Evolutionary conservation across 2,888 invertebrate genomes (phyloP).

Genomic region (Octonoba sinensis): DNA sequence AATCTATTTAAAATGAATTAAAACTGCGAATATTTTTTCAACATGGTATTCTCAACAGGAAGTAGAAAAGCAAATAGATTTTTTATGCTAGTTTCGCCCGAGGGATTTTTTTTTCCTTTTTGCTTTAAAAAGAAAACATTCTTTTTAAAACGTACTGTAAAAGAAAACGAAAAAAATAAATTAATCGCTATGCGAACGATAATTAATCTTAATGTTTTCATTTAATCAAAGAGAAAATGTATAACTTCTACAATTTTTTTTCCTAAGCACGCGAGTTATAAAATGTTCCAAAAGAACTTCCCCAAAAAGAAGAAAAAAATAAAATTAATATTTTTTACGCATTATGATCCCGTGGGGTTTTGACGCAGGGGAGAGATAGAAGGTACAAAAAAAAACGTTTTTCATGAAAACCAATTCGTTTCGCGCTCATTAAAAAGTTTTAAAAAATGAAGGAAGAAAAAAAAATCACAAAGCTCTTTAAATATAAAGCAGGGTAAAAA

Average conservation of each 20-base stretch:
- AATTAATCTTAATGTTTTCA: conserved; percentile 62
- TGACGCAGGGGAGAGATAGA: not conserved
- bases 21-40: conserved; percentile 18
- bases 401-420: conserved; percentile 37
- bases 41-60: not conserved
- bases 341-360: conserved; percentile 5
- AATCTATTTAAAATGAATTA: conserved; percentile 60
- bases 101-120: conserved; percentile 30
- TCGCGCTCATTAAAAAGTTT: conserved; percentile 53
- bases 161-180: conserved; percentile 26
- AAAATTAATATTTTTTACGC: not conserved
- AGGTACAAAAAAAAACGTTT: conserved; percentile 19
- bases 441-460: conserved; percentile 22
- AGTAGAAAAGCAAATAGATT: conserved; percentile 4
- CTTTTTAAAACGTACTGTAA: too few relatives aligned
- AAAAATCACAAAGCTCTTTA: conserved; percentile 30
- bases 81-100: conserved; percentile 20
- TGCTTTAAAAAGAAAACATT: too few relatives aligned
- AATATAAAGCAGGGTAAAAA: conserved; percentile 14
- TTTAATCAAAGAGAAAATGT: conserved; percentile 50
- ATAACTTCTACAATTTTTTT: conserved; percentile 27
- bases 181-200: conserved; percentile 55
- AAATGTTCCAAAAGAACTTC: conserved; percentile 31
- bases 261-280: conserved; percentile 31
- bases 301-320: not conserved